phyloP scores from a whole-genome alignment of 2,797 vertebrate genomes.

The Phalanger gymnotis region DNA sequence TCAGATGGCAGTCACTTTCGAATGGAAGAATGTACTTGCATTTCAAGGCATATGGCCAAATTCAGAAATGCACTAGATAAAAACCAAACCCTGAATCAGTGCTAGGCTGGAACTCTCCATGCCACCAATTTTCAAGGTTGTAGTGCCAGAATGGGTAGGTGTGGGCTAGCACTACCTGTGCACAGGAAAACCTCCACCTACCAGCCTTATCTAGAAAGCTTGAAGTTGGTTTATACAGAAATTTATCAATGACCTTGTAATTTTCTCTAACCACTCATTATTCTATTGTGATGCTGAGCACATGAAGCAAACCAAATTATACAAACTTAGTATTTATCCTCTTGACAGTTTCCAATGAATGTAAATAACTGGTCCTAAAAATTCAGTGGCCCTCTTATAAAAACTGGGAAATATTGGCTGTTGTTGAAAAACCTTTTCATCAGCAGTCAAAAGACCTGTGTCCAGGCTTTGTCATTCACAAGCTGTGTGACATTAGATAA shows the following conservation, averaged over 20 bases:
- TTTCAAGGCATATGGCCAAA: neutral
- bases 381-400: neutral
- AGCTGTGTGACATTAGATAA: neutral
- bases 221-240: neutral
- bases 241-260: neutral
- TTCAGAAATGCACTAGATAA: neutral
- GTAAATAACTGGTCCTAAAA: neutral
- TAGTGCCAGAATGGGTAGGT: neutral
- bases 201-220: neutral
- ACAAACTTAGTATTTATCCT: neutral
- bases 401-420: neutral
- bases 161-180: neutral
- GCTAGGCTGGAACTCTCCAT: neutral
- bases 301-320: neutral
- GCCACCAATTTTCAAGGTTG: neutral
- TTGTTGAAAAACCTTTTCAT: neutral
- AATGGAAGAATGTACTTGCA: neutral
- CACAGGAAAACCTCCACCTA: neutral
- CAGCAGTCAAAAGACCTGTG: neutral
- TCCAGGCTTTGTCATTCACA: neutral
- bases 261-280: neutral
- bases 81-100: neutral
- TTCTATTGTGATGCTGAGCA: neutral
- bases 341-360: neutral
- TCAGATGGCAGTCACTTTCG: neutral